phyloP scores from a whole-genome alignment of 92 coral and sea anemone genomes.

The Parazoanthus darwini region DNA sequence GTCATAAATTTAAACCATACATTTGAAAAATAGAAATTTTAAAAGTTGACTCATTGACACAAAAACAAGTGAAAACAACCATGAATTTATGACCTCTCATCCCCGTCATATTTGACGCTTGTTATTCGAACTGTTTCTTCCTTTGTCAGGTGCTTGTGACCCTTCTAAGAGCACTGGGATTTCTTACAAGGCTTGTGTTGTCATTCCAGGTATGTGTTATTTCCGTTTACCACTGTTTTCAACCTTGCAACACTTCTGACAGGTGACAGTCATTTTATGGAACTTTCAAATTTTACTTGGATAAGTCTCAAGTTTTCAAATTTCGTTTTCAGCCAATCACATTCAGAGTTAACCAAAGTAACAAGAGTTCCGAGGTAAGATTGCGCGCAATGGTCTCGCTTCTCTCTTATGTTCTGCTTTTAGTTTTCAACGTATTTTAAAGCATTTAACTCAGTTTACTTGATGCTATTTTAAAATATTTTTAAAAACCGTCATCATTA shows the following conservation, averaged over 20 bases:
- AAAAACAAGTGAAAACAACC: neutral
- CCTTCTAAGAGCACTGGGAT: conserved; percentile 81
- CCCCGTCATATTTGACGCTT: neutral
- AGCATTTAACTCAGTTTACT: too few species aligned
- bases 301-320: neutral
- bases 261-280: neutral
- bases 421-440: neutral
- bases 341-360: conserved; percentile 36
- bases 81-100: neutral
- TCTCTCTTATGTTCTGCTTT: neutral
- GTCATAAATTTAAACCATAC: too few species aligned
- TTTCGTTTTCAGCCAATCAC: conserved; percentile 49
- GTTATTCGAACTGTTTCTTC: neutral
- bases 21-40: too few species aligned
- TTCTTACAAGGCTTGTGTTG: conserved; percentile 77
- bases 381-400: neutral
- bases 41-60: too few species aligned
- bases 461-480: too few species aligned
- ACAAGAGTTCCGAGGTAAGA: conserved; percentile 44
- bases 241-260: neutral
- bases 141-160: conserved; percentile 64
- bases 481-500: too few species aligned
- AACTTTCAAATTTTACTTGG: neutral
- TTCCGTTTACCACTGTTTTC: neutral
- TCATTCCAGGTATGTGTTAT: conserved; percentile 76